Evolutionary conservation across 2,888 invertebrate genomes (phyloP), one percentile per base, ranked within the genome.

Genomic region (Schizotus pectinicornis): DNA sequence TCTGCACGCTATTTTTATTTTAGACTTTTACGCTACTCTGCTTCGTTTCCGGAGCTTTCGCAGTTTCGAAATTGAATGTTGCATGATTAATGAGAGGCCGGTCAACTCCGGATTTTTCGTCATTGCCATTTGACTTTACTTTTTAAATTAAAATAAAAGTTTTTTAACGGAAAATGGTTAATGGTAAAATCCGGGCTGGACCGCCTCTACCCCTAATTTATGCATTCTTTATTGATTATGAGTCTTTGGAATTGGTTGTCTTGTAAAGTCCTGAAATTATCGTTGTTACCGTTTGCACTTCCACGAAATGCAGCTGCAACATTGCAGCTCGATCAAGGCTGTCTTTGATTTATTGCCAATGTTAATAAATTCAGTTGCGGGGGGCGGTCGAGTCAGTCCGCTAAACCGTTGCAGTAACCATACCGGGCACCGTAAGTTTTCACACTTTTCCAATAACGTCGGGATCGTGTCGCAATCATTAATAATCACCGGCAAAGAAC

Each of bases 1-100:
- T 55, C 60, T 63, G 69, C 68, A 69, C 65, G 67, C 41, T 11
- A 30, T 49, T 50, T 33, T 35, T 42, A 37, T 35, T 43, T 35
- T 48, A n/a, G 8, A 31, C 33, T 54, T 56, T 30, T 42, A 3
- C 7, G 14, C 11, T 32, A 22, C 22, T 2, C 5, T 5, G 22
- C 22, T 22, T 22, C 3, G 5, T 22, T 22, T 22, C 22, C 22
- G 22, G 22, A 22, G 5, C 22, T 22, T 14, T 33, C 11, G 34
- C 12, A 13, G 36, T 37, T 31, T 49, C 30, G 31, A 49, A 49
- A 49, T 49, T 49, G 49, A 37, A 30, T 30, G n/a, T 36, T 49
- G 49, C 49, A 49, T 49, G 49, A 49, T 49, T 49, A 36, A 48
- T 48, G 14, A 30, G 12, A 11, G 31, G 46, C 11, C 33, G 12